phyloP scores from a whole-genome alignment of 2,113 vertebrate species.

The Rhinolophus ferrumequinum region DNA sequence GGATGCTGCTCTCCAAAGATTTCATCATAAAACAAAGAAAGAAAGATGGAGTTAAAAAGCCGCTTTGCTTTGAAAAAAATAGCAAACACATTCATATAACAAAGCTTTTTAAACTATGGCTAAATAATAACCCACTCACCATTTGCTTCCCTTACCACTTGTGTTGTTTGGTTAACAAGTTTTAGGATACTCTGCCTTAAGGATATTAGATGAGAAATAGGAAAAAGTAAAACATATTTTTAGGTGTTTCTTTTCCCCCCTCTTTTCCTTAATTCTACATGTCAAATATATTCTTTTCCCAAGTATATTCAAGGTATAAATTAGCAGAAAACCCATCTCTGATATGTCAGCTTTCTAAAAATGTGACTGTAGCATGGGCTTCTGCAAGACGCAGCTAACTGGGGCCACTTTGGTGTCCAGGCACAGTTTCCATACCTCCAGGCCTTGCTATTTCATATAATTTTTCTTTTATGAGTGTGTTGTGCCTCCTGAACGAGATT shows the following conservation, averaged over 20 bases:
- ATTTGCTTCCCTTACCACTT: background rate
- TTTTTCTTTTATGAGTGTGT: background rate
- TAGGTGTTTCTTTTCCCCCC: background rate
- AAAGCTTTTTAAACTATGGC: background rate
- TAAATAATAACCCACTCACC: background rate
- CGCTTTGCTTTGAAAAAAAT: background rate
- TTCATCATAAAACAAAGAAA: slow-evolving; percentile 30
- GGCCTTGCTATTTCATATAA: background rate
- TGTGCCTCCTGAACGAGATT: background rate
- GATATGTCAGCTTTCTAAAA: background rate
- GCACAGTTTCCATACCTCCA: background rate
- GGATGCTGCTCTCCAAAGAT: background rate
- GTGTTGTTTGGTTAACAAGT: background rate
- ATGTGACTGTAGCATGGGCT: background rate
- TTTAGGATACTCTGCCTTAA: background rate
- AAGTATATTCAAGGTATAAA: background rate
- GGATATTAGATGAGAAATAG: background rate
- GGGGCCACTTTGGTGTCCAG: background rate
- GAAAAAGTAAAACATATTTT: background rate
- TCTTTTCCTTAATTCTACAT: background rate
- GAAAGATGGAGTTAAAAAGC: background rate
- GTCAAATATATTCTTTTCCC: background rate
- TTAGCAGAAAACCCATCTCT: background rate
- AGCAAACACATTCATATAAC: background rate
- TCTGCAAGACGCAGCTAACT: background rate